Base-by-base conservation (phyloP, 2,797 vertebrate genomes). In the Lepus townsendii region DNA sequence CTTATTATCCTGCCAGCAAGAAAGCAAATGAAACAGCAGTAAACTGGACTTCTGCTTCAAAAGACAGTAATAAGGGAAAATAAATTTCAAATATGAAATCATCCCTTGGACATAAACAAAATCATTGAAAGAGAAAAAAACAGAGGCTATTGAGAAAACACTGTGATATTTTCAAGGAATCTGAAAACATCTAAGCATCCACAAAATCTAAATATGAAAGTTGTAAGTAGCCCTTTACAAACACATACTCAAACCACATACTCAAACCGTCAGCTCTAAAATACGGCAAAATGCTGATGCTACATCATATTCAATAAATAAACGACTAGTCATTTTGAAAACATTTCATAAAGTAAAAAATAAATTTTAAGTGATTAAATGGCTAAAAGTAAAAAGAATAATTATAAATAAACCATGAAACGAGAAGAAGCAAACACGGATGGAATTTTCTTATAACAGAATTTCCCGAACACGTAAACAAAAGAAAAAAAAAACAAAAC, bases 1-100 rank as follows among this genome's bases (percentile, higher is more conserved):
- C 69, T 78, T 5, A 2, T 86, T 95, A 93, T 88, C 77, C 92
- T 95, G 96, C 97, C 95, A 90, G 14, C 54, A 94, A 89, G 87
- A 97, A 75, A 91, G 90, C 91, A 97, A 87, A 78, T 84, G 69
- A 68, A 94, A 96, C 52, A 96, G 72, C 30, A 97, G 96, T 82
- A 88, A 97, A 93, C 20, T 87, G 71, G 91, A 94, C 63, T 83
- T 94, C 73, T 90, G 75, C 38, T 87, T 94, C 95, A 86, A 71
- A 66, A 94, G 75, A 71, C 5, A 75, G 42, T 66, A 77, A 52
- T 27, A 47, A 69, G 32, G 7, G 35, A 42, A 78, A 69, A 63
- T 88, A 91, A 77, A 47, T 7, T 66, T 93, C 9, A 11, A 84
- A 80, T 54, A 87, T 80, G 78, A 93, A 91, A 83, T 30, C 14